Evolutionary conservation across 2,888 invertebrate species (phyloP).

Genomic region (Daptonema setosum): DNA sequence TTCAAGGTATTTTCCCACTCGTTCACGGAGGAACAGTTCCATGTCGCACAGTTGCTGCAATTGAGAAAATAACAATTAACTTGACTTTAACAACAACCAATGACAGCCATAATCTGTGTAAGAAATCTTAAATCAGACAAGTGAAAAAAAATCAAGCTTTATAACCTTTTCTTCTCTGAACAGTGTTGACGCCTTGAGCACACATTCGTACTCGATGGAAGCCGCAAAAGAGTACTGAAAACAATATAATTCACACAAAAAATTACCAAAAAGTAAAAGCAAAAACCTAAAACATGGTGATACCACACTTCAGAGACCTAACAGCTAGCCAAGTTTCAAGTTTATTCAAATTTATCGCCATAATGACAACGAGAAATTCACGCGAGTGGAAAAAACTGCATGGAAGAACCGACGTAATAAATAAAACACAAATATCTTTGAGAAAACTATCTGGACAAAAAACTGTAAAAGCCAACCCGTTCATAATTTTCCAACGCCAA

Average conservation of each 20-base stretch:
- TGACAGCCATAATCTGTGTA: not conserved
- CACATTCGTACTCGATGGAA: slow-evolving; percentile 22
- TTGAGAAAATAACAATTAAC: not conserved
- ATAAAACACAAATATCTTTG: too few species aligned
- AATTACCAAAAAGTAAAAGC: too few species aligned
- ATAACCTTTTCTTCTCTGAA: slow-evolving; percentile 7
- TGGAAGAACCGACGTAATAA: too few species aligned
- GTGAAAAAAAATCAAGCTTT: not conserved
- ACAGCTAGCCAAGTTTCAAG: too few species aligned
- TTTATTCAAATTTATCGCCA: too few species aligned
- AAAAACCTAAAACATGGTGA: too few species aligned
- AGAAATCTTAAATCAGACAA: too few species aligned
- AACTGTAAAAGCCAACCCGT: slow-evolving; percentile 3
- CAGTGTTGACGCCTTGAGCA: slow-evolving; percentile 18
- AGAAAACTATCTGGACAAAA: too few species aligned
- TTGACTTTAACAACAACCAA: not conserved
- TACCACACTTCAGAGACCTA: too few species aligned
- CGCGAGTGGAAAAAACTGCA: too few species aligned
- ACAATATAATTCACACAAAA: too few species aligned
- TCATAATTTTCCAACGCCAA: slow-evolving; percentile 21
- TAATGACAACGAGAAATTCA: too few species aligned
- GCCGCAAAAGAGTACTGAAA: slow-evolving; percentile 19
- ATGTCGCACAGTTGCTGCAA: slow-evolving; percentile 3
- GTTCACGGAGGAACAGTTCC: slow-evolving; percentile 21
- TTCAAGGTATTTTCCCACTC: slow-evolving; percentile 23